Evolutionary conservation across 2,888 invertebrate genomes (phyloP).

Genomic region (Disparrhopalites patrizii): DNA sequence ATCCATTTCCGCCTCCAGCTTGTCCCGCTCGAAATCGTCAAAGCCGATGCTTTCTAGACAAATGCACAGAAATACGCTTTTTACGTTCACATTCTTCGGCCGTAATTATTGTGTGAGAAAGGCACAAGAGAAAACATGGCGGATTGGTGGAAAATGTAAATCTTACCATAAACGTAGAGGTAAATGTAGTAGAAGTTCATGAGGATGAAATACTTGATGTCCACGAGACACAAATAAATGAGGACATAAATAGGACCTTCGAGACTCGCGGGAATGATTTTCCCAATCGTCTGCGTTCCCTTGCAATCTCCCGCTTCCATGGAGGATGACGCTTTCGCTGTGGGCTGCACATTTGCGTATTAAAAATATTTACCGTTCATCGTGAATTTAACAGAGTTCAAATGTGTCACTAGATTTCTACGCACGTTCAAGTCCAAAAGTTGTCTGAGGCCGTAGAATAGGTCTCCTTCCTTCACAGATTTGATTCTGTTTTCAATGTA

Average conservation of each 20-base stretch:
- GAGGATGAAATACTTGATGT: conserved; percentile 29
- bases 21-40: neutral
- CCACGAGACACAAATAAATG: conserved; percentile 24
- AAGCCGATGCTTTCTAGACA: neutral
- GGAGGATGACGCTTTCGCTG: conserved; percentile 20
- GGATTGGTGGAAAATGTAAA: neutral
- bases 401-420: neutral
- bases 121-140: too few species aligned
- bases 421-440: conserved; percentile 24
- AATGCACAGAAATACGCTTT: neutral
- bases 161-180: conserved; percentile 25
- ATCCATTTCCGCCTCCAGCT: neutral
- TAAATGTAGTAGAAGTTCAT: conserved; percentile 27
- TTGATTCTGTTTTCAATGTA: conserved; percentile 14
- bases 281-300: conserved; percentile 18
- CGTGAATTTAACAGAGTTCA: neutral
- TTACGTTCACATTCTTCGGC: too few species aligned
- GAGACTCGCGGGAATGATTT: conserved; percentile 19
- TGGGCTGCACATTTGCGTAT: neutral
- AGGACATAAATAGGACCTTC: conserved; percentile 29
- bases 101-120: too few species aligned
- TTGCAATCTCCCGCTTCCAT: conserved; percentile 22
- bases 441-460: conserved; percentile 23
- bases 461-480: conserved; percentile 20
- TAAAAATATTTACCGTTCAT: neutral